phyloP scores from a whole-genome alignment of 2,888 invertebrate genomes.

The Petrolisthes cinctipes region DNA sequence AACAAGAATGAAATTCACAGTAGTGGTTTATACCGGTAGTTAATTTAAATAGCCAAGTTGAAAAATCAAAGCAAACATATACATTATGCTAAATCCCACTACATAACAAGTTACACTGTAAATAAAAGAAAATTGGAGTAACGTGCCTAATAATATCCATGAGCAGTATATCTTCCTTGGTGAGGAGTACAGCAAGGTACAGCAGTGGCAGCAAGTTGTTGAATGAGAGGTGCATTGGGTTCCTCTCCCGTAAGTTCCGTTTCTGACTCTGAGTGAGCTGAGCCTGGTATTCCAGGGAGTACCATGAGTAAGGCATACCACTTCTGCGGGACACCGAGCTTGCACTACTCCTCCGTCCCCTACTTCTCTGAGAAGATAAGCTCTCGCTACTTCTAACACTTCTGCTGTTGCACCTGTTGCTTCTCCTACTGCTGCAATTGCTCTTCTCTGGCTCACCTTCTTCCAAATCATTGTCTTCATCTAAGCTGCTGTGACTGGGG shows the following conservation, averaged over 20 bases:
- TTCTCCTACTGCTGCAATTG: background rate
- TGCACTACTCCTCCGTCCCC: background rate
- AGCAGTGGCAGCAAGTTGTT: constrained; percentile 41
- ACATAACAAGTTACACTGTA: background rate
- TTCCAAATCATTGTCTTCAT: background rate
- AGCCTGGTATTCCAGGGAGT: background rate
- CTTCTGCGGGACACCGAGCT: background rate
- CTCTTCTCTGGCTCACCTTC: background rate
- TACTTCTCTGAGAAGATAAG: background rate
- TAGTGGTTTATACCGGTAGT: background rate
- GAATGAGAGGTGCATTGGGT: constrained; percentile 9
- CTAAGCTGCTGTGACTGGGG: background rate
- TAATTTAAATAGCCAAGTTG: background rate
- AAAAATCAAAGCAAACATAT: background rate
- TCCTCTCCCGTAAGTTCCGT: background rate
- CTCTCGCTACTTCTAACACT: background rate
- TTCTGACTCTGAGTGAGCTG: background rate
- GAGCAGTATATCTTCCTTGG: constrained; percentile 47
- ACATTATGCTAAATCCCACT: background rate
- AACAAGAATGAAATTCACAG: background rate
- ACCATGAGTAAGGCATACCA: background rate
- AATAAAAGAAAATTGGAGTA: background rate
- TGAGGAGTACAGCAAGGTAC: constrained; percentile 47
- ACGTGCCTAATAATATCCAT: constrained; percentile 43
- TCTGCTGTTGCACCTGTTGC: background rate